A percentile compares a stretch with the other conserved stretches of the same genome.
Evolutionary conservation across 2,888 invertebrate species (phyloP).

Genomic region (Ornithoptera alexandrae): DNA sequence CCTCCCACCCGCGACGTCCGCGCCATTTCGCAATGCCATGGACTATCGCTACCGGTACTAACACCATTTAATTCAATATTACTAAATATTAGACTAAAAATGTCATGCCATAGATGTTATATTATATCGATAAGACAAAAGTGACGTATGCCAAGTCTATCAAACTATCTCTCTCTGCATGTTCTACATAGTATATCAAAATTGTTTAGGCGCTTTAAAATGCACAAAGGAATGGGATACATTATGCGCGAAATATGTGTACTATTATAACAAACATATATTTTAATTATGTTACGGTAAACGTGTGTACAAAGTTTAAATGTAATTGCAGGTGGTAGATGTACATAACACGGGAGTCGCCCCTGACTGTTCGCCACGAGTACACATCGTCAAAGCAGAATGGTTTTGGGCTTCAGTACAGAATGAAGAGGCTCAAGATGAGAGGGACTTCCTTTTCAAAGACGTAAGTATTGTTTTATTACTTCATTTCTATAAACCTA

Average conservation of each 20-base stretch:
- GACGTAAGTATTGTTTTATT: conserved; percentile 82
- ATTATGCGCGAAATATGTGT: conserved; percentile 5
- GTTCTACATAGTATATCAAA: conserved; percentile 16
- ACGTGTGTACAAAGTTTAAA: conserved; percentile 17
- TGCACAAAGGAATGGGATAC: conserved; percentile 26
- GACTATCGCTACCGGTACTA: conserved; percentile 81
- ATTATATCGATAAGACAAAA: conserved; percentile 31
- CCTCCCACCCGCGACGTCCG: conserved; percentile 70
- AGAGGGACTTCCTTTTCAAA: conserved; percentile 92
- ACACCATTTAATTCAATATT: conserved; percentile 77
- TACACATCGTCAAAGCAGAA: conserved; percentile 92
- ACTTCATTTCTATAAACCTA: not conserved
- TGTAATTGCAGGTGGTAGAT: conserved; percentile 86
- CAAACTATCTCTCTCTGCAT: conserved; percentile 25
- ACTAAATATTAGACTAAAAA: conserved; percentile 66
- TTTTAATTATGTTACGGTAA: not conserved
- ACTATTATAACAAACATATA: not conserved
- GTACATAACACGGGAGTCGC: conserved; percentile 86
- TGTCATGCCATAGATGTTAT: conserved; percentile 52
- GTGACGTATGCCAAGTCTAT: conserved; percentile 24
- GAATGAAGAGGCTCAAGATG: conserved; percentile 95
- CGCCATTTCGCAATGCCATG: conserved; percentile 77
- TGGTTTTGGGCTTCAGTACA: conserved; percentile 99
- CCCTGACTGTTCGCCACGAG: conserved; percentile 85
- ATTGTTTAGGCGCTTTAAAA: conserved; percentile 23